Percentiles rank a stretch among this genome's conserved stretches.
Conservation (phyloP, 2,797 vertebrate species). For the Chaetodon trifasciatus region DNA sequence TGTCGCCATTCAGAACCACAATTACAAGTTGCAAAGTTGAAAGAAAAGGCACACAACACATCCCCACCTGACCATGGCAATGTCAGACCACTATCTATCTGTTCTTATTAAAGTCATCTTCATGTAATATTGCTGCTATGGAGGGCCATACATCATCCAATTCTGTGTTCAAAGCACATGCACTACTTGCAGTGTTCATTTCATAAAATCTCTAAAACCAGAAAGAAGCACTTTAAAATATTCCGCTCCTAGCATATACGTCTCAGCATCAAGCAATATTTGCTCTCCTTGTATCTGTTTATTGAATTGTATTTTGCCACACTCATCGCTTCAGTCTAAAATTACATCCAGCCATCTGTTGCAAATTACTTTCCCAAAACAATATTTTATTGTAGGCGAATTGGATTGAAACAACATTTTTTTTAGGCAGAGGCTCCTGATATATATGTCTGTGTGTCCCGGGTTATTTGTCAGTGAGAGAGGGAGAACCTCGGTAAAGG, state of each 20-base stretch:
- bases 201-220: constrained; percentile 2
- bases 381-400: constrained; percentile 50
- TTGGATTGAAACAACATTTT: constrained; percentile 43
- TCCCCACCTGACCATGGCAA: neutral
- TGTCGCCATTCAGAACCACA: neutral
- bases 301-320: constrained; percentile 48
- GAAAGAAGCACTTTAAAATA: constrained; percentile 18
- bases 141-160: neutral
- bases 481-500: constrained; percentile 11
- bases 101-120: constrained; percentile 15
- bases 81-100: constrained; percentile 16
- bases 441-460: neutral
- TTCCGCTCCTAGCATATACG: constrained; percentile 1
- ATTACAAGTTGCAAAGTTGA: neutral
- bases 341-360: constrained; percentile 65
- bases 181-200: constrained; percentile 4
- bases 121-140: constrained; percentile 2
- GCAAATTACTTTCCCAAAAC: constrained; percentile 62
- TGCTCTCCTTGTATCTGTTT: constrained; percentile 38
- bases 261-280: constrained; percentile 36
- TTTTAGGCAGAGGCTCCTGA: constrained; percentile 33
- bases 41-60: neutral
- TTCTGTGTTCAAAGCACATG: neutral
- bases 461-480: constrained; percentile 31
- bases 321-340: constrained; percentile 38